Evolutionary conservation across 2,888 invertebrate genomes (phyloP), one percentile per base, ranked within the genome.

Genomic region (Andrena marginata): DNA sequence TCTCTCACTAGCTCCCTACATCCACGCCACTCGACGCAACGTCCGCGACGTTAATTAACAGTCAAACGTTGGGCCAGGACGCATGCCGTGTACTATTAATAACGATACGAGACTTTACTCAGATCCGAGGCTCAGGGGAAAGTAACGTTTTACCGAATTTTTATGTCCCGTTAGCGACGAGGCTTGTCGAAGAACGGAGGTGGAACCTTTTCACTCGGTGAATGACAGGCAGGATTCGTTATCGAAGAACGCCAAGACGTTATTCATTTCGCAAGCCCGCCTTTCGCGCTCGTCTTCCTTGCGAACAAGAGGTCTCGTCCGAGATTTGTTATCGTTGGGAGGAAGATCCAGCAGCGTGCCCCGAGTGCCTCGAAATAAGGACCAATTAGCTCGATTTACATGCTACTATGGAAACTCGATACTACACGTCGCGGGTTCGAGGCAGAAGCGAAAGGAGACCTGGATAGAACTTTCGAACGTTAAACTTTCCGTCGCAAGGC

Each of bases 31-130:
- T 79, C 23, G 59, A 26, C 67, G 29, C 62, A 35, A 26, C 29
- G 42, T 4, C 31, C 7, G 31, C 23, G 26, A 71, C 77, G 77
- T 64, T 80, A 71, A 80, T 80, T 77, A 71, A 71, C 49, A 62
- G 35, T 62, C 31, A 33, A 29, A 77, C 68, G 76, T 70, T 35
- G 23, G 23, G 76, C 26, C 42, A 56, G 60, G 64, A 60, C 1
- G 49, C 59, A 26, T 35, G 65, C 63, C 42, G 23, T 42, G 49
- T 20, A 2, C 42, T 31, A 49, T 56, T 64, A 62, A 64, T 71
- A 76, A 60, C 60, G 23, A 16, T 8, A 8, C 56, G 10, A 16
- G n/a, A 71, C 64, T 33, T 49, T 71, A 7, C 54, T 35, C 42
- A 42, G 54, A 42, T 56, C 16, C 8, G 42, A 23, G 60, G 16